Evolutionary conservation across 2,888 invertebrate genomes (phyloP), one percentile per base, ranked within the genome.

Genomic region (Aleiodes leptofemur): DNA sequence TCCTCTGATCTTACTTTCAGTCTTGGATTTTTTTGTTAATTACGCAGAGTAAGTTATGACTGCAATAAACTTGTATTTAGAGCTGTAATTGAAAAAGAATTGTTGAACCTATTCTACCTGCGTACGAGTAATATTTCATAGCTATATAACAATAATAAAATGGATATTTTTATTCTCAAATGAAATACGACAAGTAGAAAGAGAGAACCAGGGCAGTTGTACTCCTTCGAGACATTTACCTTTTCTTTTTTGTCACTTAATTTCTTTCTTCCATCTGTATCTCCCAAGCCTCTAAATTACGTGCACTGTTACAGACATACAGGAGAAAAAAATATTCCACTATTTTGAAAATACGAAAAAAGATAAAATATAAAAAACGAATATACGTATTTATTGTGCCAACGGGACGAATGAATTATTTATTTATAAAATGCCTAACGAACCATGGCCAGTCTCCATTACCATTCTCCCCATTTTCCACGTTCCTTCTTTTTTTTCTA

Each of bases 351-450:
- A 3, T 34, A 23, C 23, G 34, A 34, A n/a, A 57, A 64, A 29
- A 68, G 55, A 76, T 57, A 16, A 48, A 50, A 59, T 73, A 57
- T 6, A 72, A 69, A 72, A 74, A 77, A 50, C 74, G 74, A 76
- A 51, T 55, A 29, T 29, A 23, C 73, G 76, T 81, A 82, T 83
- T 83, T 82, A 80, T 82, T 80, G 82, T 79, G 76, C 77, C 78
- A 61, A 38, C 72, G 78, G 75, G 79, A 72, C 74, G 76, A 77
- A 82, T 84, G 82, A 84, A 83, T 84, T 83, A 84, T 84, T 84
- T 83, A 84, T 84, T 84, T 82, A 78, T 77, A 83, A 64, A 81
- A 82, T 81, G 79, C 80, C 81, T 83, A 82, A 84, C 83, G 84
- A 83, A 82, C 79, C 82, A 76, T 80, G 76, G 72, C 80, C 78